These are phyloP conservation scores for Oryzias sinensis DNA, from an alignment of 2,797 vertebrate genomes.

Conservation along the genomic window DNA sequence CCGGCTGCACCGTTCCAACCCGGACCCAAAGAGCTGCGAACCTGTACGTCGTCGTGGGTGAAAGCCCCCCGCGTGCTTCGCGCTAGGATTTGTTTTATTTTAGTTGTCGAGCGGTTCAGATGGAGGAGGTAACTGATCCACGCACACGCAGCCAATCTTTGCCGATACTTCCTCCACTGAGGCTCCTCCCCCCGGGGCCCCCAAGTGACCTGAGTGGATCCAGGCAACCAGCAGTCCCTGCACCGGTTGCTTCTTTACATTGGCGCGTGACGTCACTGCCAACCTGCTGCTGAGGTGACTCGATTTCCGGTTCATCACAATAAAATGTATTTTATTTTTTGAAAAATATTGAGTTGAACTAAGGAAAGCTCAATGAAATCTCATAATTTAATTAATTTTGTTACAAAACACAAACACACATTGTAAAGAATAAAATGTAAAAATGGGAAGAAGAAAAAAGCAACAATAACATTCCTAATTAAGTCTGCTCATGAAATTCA, in stretches of 20 bases:
- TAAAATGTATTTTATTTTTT: background rate
- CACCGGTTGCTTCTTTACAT: too few relatives aligned
- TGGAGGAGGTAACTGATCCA: slow-evolving; percentile 56
- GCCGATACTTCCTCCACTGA: slow-evolving; percentile 78
- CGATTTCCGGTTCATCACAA: background rate
- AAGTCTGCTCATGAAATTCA: too few relatives aligned
- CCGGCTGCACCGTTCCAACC: slow-evolving; percentile 58
- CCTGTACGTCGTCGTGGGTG: slow-evolving; percentile 3
- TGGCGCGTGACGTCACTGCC: too few relatives aligned
- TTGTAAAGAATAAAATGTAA: too few relatives aligned
- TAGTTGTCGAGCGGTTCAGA: slow-evolving; percentile 48
- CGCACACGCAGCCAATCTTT: slow-evolving; percentile 56
- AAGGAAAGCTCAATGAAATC: too few relatives aligned
- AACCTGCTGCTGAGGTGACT: too few relatives aligned
- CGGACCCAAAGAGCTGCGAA: slow-evolving; percentile 6
- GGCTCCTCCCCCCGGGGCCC: slow-evolving; percentile 54
- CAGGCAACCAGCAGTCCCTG: slow-evolving; percentile 62
- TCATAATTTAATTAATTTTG: too few relatives aligned
- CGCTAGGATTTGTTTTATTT: slow-evolving; percentile 4
- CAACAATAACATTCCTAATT: too few relatives aligned
- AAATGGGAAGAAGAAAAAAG: too few relatives aligned
- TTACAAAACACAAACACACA: too few relatives aligned
- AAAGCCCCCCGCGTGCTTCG: slow-evolving; percentile 10
- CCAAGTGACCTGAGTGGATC: slow-evolving; percentile 56
- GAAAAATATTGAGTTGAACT: too few relatives aligned